A percentile compares a stretch with the other conserved stretches of the same genome.
Conservation (phyloP, 2,113 vertebrate genomes). For the Ramphastos sulfuratus region DNA sequence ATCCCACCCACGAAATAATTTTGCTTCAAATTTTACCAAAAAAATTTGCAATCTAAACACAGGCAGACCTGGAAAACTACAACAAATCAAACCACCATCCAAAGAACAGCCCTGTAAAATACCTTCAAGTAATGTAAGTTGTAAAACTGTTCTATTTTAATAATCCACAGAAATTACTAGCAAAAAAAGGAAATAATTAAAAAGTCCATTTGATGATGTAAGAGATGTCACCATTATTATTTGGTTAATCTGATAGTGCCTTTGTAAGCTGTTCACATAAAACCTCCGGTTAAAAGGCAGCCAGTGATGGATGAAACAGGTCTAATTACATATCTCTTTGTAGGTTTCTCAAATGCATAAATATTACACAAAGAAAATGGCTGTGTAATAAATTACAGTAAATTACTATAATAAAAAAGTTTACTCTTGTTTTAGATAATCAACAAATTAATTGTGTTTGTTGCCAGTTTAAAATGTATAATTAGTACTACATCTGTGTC, state of each 20-base stretch:
- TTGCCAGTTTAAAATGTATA: conserved; percentile 53
- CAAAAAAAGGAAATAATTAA: not conserved
- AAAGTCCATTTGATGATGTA: not conserved
- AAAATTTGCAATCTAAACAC: not conserved
- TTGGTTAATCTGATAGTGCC: not conserved
- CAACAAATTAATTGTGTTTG: conserved; percentile 63
- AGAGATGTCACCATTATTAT: not conserved
- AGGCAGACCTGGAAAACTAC: not conserved
- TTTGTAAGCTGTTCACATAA: conserved; percentile 35
- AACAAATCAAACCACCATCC: not conserved
- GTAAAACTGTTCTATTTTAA: not conserved
- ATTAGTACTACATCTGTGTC: conserved; percentile 65
- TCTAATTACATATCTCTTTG: conserved; percentile 63
- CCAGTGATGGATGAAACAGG: conserved; percentile 56
- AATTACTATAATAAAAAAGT: conserved; percentile 68
- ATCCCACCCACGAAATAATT: not conserved
- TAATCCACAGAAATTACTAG: not conserved
- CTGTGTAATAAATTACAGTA: conserved; percentile 46
- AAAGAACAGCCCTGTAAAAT: not conserved
- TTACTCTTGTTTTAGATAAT: conserved; percentile 69
- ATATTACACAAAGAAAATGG: conserved; percentile 35
- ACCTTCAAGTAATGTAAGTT: not conserved
- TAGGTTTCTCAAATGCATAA: conserved; percentile 57
- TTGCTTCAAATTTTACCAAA: not conserved
- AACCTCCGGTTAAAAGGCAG: conserved; percentile 51